Base-by-base conservation (phyloP, 2,888 invertebrate species). In the Poecilus cupreus region DNA sequence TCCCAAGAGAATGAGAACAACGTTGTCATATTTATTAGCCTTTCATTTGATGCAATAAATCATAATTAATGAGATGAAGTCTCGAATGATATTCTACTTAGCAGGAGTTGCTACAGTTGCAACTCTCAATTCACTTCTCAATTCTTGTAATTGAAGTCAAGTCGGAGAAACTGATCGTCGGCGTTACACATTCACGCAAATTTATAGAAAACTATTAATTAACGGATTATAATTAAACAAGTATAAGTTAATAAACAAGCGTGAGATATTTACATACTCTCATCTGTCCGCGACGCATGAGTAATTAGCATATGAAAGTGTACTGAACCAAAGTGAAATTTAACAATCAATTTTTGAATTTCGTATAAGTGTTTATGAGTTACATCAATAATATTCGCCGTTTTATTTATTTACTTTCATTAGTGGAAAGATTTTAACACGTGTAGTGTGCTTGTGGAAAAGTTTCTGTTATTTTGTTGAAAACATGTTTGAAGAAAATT, bases 231-330 rank as follows among this genome's bases (percentile, higher is more conserved):
- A 74, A 51, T 49, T 74, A 32, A 74, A 46, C 39, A 51, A 51
- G 74, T 74, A 51, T 74, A 24, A 32, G 51, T 26, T 74, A 74
- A 51, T 51, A 74, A 49, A 32, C 18, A 74, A 49, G 13, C 46
- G 46, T 74, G 51, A 49, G 49, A 74, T 74, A 37, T 37, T 68
- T 68, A 68, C 16, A n/a, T 60, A 37, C 64, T 37, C 37, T 37
- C 32, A n/a, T 51, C 72, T 46, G 32, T n/a, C 39, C 26, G 43
- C 20, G 32, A 4, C 1, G 8, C 60, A 60, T 60, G 26, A 60
- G 24, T 43, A 43, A 72, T 72, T 72, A 72, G 11, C 72, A 70
- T 39, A 72, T 43, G 72, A 72, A 72, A 72, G 72, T 72, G 72
- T 43, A 72, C 5, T 43, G 39, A 70, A 43, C 26, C 39, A 10